Evolutionary conservation across 2,113 vertebrate species (phyloP), one percentile per base, ranked within the genome.

Genomic region (Toxostoma redivivum): DNA sequence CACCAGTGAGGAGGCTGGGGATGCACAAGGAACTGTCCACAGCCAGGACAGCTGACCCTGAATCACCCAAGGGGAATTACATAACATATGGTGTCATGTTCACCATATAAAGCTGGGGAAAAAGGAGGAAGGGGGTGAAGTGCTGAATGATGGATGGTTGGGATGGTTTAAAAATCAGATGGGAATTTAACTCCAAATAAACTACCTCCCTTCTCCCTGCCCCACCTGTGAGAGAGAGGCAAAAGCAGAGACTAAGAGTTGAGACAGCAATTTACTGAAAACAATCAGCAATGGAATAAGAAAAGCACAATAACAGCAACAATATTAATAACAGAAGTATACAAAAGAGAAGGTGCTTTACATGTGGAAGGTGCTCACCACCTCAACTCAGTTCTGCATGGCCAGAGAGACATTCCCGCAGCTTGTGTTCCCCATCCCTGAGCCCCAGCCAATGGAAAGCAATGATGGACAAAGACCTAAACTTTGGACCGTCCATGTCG

Each of bases 301-400:
- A 35, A 76, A 66, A 35, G 13, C 25, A 50, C 31, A 58, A 28
- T 66, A 31, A 35, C 7, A 76, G 20, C 42, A 56, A 31, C 4
- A 85, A 42, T 25, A 18, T 50, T 21, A 31, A 35, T 48, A 8
- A 25, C 13, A 66, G 12, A 42, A 13, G 12, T 21, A 42, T 31
- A 50, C 13, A 50, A 42, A 21, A 50, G 13, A 76, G 44, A 50
- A 42, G 31, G 16, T 40, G 10, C 30, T 35, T 66, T 76, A 17
- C 21, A 15, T 1, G 4, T 25, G 44, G 24, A 58, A 76, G 31
- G 21, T 58, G 25, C 21, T 58, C 53, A 76, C 17, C 17, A 35
- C 28, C 44, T 58, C 5, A 3, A 11, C 17, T 58, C 25, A 25
- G 16, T 6, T 66, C 31, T 0, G 0, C 17, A 5, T 4, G 21